Base-by-base conservation (phyloP, 2,888 invertebrate species). In the Cheilosia impressa region DNA sequence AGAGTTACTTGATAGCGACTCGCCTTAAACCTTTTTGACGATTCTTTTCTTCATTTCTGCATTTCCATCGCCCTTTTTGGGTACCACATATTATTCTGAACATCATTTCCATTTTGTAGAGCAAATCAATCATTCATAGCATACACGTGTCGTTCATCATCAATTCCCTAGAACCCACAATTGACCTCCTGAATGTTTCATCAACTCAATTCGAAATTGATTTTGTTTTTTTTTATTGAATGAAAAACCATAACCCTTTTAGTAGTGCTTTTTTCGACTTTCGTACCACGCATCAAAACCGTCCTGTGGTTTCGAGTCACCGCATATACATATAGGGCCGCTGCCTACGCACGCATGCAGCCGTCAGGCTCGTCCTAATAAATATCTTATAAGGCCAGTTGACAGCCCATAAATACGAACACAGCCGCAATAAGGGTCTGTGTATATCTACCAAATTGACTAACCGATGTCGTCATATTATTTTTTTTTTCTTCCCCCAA, bases 371-470 rank as follows among this genome's bases (percentile, higher is more conserved):
- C 62, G 73, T 75, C 58, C 75, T 84, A 76, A 81, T 85, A 85
- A 85, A 85, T 85, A 81, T 76, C 71, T 81, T 72, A 85, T 85
- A 85, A 85, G 76, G 60, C 62, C 81, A 80, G 77, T 81, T 85
- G 85, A 85, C 85, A 85, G 85, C 55, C 85, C 85, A 85, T 85
- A 85, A 85, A 85, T 85, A 85, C 81, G 22, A 72, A 85, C 85
- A 72, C 81, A 81, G 66, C 81, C 80, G 66, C 71, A 81, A 45
- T 27, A 52, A 55, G 43, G 52, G 71, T 60, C 60, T 47, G 38
- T 68, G 24, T 53, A 41, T 57, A 31, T 31, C 31, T 9, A 43
- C 65, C 34, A 78, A 71, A 66, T 76, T 65, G 80, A 76, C 84
- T 80, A 60, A 76, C 80, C 69, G 69, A 65, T 52, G 71, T 76